Evolutionary conservation across 2,113 vertebrate species (phyloP).

Genomic region (Crotalus viridis): DNA sequence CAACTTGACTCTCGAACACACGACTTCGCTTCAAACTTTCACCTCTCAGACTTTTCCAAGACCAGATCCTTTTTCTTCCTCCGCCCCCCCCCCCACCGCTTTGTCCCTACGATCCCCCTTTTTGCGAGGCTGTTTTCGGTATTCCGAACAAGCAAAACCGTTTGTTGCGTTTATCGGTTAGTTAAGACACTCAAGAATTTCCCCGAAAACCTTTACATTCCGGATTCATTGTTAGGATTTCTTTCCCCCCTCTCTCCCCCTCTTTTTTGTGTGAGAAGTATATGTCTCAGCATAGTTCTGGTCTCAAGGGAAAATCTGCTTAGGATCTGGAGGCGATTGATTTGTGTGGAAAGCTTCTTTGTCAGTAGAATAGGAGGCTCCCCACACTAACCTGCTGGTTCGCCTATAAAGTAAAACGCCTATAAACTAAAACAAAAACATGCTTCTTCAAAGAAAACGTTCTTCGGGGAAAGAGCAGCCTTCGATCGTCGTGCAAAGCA

Average conservation of each 20-base stretch:
- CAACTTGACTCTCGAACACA: neutral
- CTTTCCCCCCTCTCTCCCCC: neutral
- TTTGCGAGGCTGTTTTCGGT: constrained; percentile 1
- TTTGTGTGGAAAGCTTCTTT: neutral
- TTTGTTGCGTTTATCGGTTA: neutral
- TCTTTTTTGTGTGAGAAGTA: neutral
- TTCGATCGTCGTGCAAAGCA: neutral
- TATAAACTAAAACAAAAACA: neutral
- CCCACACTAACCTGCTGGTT: neutral
- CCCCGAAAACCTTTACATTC: neutral
- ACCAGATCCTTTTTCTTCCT: neutral
- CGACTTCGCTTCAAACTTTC: neutral
- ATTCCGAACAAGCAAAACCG: neutral
- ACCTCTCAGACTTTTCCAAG: neutral
- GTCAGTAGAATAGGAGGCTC: neutral
- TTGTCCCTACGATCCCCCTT: neutral
- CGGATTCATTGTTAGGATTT: neutral
- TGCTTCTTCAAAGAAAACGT: neutral
- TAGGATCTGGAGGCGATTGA: neutral
- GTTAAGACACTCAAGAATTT: neutral
- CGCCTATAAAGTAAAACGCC: neutral
- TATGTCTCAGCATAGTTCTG: neutral
- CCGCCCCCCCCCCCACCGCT: neutral
- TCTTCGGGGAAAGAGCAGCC: constrained; percentile 5
- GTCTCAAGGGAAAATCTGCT: neutral